Base-by-base conservation (phyloP, 35 echinoderm and acorn worm genomes). In the Amphiura filiformis region DNA sequence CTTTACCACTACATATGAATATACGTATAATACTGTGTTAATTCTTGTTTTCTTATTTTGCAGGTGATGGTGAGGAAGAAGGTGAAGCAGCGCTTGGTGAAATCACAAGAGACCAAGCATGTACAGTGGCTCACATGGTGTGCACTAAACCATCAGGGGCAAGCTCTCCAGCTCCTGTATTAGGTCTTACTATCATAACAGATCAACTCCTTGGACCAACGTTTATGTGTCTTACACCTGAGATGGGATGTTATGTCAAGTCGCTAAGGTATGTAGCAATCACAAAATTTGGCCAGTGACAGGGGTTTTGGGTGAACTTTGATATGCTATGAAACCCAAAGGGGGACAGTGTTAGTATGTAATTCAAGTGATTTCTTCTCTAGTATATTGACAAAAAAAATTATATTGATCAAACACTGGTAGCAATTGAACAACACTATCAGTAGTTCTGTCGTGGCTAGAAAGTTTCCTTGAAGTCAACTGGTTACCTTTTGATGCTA, bases 131-230 rank as follows among this genome's bases (percentile, higher is more conserved):
- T 84, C 96, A 99, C 84, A 81, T 99, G 39, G 85, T 99, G 18
- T 99, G 96, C 52, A 99, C 96, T 15, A 94, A 90, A 80, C 96
- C 96, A 39, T 87, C 87, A 39, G 86, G 91, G 87, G 81, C 90
- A 44, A 90, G 95, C 49, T 75, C 89, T 75, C 89, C 92, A 57
- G 89, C 92, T 75, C 95, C 95, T 12, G 86, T 94, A 36, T 41
- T 91, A 44, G 95, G 95, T 41, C 57, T 97, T 52, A 41, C 91
- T 64, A 64, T 93, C 0, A 40, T 97, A 4, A 65, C 70, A 22
- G 95, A 97, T 86, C 88, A 93, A 42, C 84, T 97, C 32, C 92
- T 97, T 32, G 95, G 95, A 31, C 75, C 88, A 77, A 89, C 39
- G 22, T 49, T 94, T 39, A 39, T 97, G 32, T 97, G 95, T 41